A percentile compares a stretch with the other conserved stretches of the same genome.
Evolutionary conservation across 2,113 vertebrate species (phyloP).

Genomic region (Engraulis encrasicolus): DNA sequence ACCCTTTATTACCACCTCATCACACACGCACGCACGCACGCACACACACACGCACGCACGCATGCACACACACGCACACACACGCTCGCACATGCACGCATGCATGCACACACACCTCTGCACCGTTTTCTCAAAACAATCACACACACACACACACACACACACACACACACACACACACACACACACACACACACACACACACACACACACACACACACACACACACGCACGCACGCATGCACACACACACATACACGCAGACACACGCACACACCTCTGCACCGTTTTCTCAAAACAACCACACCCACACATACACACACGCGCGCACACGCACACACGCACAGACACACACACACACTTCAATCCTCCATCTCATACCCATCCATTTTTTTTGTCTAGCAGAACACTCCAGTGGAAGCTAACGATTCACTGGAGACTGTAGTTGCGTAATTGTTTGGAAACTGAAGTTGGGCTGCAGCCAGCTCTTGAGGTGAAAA

Average conservation of each 20-base stretch:
- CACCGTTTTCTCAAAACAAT: too few species aligned
- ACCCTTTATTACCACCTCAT: neutral
- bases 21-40: neutral
- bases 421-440: slow-evolving; percentile 15
- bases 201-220: neutral
- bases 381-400: neutral
- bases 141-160: neutral
- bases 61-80: neutral
- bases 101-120: too few species aligned
- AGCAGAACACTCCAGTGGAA: neutral
- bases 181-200: neutral
- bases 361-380: too few species aligned
- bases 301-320: neutral
- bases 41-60: neutral
- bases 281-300: too few species aligned
- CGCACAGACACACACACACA: neutral
- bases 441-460: slow-evolving; percentile 20
- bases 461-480: neutral
- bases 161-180: neutral
- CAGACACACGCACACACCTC: too few species aligned
- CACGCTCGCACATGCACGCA: neutral
- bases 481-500: slow-evolving; percentile 7
- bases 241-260: neutral
- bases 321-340: neutral
- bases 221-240: neutral